Evolutionary conservation across 1,140 invertebrate genomes (phyloP), one percentile per base, ranked within the genome.

Genomic region (Pteromalus puparum): DNA sequence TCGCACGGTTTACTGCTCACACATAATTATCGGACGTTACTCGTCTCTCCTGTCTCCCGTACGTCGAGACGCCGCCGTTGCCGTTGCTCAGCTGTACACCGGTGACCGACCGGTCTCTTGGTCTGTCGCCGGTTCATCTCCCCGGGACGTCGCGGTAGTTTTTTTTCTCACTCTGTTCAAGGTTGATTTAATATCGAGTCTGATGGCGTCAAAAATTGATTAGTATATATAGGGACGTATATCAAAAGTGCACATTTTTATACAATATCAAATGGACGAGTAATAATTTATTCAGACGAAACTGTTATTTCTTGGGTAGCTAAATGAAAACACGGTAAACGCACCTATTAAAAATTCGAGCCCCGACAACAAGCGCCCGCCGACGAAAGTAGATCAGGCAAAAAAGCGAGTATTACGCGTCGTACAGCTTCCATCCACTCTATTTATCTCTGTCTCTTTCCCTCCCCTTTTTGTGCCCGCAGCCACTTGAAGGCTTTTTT

Each of bases 1-100:
- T 79, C 85, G 83, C 86, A 89, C 87, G 88, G 85, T 90, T 90
- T 89, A 87, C 85, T 88, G 89, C 89, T 89, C 88, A 89, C 88
- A 89, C 87, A 89, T 89, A 90, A 90, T 91, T 91, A 91, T 90
- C 88, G 88, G 85, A 87, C 86, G 88, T 90, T 90, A 88, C 84
- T 81, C 87, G 86, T 80, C 83, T 81, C 83, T 83, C 73, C 77
- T 84, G 78, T 42, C 42, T n/a, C n/a, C n/a, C 53, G 61, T 24
- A 24, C 73, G 73, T 21, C 46, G 76, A 15, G 46, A 78, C 48
- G 28, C 15, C 34, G 34, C 2, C 34, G 15, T 24, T 48, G 7
- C 74, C 24, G 28, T 65, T 10, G 18, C 13, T 26, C 46, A 76
- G 38, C 38, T 42, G 38, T 42, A 42, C 38, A 42, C 5, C 38